Base-by-base conservation (phyloP, 2,888 invertebrate genomes). In the Cerceris ruficornis region DNA sequence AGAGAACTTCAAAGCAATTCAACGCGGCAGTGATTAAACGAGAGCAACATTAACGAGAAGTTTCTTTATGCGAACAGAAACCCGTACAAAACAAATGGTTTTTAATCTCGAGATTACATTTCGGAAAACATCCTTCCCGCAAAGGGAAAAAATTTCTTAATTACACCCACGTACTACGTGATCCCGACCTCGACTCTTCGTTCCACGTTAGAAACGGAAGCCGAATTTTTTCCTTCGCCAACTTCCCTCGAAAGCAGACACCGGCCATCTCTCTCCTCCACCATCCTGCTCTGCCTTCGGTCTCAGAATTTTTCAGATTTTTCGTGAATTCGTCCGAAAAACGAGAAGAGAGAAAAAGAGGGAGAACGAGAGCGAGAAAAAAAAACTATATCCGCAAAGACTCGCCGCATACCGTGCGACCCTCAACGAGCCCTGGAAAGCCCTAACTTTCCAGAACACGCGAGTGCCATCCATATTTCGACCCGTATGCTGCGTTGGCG, bases 221-320 rank as follows among this genome's bases (percentile, higher is more conserved):
- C 17, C 50, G 15, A 59, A 17, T 60, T 66, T 69, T 49, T 67
- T 69, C 13, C 8, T 70, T 42, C 14, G 46, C 43, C 9, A 39
- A 54, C 39, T 42, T 68, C 11, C 14, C 59, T 6, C 50, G 11
- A 50, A n/a, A n/a, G n/a, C 11, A n/a, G 9, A 17, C 14, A 61
- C n/a, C 6, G n/a, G 41, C 39, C 41, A 59, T 42, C 59, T 41
- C 9, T 9, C 46, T 46, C n/a, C 43, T 14, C 46, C n/a, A 8
- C 17, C 13, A n/a, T n/a, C n/a, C n/a, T n/a, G n/a, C 52, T 14
- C 59, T 39, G 46, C 7, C 9, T 9, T 1, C 6, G 41, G 11
- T 17, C 6, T 11, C n/a, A 28, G 17, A 54, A 72, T 76, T 76
- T 69, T 62, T 69, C 77, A 49, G 55, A 67, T 69, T 73, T 75